Base-by-base conservation (phyloP, 2,888 invertebrate species). In the Mystacides longicornis region DNA sequence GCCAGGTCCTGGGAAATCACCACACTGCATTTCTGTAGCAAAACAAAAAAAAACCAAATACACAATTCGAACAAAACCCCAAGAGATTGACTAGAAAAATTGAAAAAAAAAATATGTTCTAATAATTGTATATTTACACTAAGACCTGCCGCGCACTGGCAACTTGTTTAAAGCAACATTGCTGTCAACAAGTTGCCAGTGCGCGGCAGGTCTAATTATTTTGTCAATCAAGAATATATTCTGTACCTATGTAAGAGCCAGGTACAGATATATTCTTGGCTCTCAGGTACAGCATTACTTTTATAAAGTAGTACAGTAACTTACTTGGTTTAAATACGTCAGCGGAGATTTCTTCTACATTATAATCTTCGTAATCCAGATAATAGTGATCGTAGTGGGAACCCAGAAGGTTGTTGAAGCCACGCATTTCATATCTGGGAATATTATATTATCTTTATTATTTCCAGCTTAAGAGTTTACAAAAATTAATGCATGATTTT, bases 301-400 rank as follows among this genome's bases (percentile, higher is more conserved):
- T 37, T 14, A 37, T 37, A 37, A 27, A 7, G 5, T 46, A 19
- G 16, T 51, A 67, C n/a, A n/a, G n/a, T n/a, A n/a, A n/a, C 71
- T 70, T 69, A 88, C 86, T 79, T 56, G 76, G 64, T 58, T 80
- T 71, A 66, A 92, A 93, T 1, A 87, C 83, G 27, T 81, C 78
- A 46, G 83, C 77, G 58, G 83, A 81, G 42, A 88, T 87, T 37
- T 79, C 78, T 27, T 86, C 86, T 5, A 82, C 79, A 43, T 79
- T 72, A 60, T 82, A 86, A 58, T 77, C 77, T 45, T 82, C 81
- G 66, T 96, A 96, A 46, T 87, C 83, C 49, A 97, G 69, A 68
- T 88, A 90, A 67, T 97, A 97, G 69, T 95, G 94, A 71, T 97
- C 96, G 67, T 89, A 96, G 71, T 97, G 96, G 0, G 95, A 95